Evolutionary conservation across 2,113 vertebrate species (phyloP).

Genomic region (Chelonoidis abingdonii): DNA sequence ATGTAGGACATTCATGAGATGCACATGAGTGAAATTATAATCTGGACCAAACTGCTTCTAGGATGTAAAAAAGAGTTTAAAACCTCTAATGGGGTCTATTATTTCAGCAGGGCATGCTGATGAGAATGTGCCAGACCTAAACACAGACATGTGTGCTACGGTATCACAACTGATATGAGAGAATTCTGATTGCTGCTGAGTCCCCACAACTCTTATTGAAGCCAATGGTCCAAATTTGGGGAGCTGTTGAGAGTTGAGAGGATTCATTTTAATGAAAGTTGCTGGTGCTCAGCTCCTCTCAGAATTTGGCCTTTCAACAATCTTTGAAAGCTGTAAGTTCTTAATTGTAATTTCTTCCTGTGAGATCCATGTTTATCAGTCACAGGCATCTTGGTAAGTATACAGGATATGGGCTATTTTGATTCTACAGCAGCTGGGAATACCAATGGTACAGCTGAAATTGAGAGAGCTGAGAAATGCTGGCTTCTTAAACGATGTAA

Average conservation of each 20-base stretch:
- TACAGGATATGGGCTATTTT: not conserved
- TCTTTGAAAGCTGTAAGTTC: not conserved
- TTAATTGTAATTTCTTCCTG: not conserved
- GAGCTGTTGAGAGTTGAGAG: no score
- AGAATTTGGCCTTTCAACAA: not conserved
- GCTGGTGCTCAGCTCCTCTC: not conserved
- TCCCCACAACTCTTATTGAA: not conserved
- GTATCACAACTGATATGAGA: not conserved
- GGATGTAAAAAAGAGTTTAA: not conserved
- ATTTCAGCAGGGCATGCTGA: not conserved
- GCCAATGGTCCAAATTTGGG: not conserved
- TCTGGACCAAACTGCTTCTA: not conserved
- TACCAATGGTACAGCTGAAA: fast-evolving
- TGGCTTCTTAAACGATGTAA: fast-evolving
- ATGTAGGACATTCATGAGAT: fast-evolving
- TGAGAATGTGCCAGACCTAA: not conserved
- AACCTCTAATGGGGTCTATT: not conserved
- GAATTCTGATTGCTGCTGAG: not conserved
- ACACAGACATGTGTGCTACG: not conserved
- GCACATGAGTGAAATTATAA: fast-evolving
- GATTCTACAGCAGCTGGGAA: not conserved
- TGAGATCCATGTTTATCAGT: not conserved
- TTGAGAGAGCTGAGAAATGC: not conserved
- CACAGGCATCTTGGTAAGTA: not conserved
- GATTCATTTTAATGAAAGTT: not conserved